A percentile compares a stretch with the other conserved stretches of the same genome.
Evolutionary conservation across 2,113 vertebrate species (phyloP).

Genomic region (Tursiops truncatus): DNA sequence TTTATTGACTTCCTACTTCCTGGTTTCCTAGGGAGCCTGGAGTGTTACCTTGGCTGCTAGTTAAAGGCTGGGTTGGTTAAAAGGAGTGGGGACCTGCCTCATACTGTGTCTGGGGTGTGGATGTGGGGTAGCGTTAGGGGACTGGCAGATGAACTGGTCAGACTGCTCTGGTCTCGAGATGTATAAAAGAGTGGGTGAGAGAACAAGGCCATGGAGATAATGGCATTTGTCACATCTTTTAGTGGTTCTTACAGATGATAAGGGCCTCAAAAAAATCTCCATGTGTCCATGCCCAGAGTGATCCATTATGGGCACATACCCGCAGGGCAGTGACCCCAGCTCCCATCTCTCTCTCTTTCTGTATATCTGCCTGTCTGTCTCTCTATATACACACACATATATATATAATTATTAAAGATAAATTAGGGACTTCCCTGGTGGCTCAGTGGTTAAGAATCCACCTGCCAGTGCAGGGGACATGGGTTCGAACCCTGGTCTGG

Average conservation of each 20-base stretch:
- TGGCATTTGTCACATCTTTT: not conserved
- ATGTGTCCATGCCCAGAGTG: not conserved
- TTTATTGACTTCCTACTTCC: not conserved
- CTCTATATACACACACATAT: not conserved
- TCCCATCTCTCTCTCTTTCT: not conserved
- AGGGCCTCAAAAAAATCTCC: not conserved
- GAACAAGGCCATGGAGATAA: not conserved
- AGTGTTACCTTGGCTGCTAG: not conserved
- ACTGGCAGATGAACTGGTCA: not conserved
- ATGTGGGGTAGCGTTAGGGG: not conserved
- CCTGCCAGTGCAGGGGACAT: too few relatives aligned
- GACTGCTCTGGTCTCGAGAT: not conserved
- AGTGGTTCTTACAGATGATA: not conserved
- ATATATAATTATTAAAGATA: not conserved
- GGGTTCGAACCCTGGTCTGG: too few relatives aligned
- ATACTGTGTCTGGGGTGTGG: not conserved
- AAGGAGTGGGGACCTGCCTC: not conserved
- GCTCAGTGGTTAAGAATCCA: too few relatives aligned
- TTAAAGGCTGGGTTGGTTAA: not conserved
- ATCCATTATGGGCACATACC: not conserved
- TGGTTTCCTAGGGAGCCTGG: not conserved
- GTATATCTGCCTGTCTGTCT: not conserved
- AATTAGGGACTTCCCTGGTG: not conserved
- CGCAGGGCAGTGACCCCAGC: not conserved
- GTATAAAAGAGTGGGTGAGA: not conserved